These are phyloP conservation scores for Eupeodes corollae DNA, from an alignment of 1,140 invertebrate species.

Conservation along the genomic window DNA sequence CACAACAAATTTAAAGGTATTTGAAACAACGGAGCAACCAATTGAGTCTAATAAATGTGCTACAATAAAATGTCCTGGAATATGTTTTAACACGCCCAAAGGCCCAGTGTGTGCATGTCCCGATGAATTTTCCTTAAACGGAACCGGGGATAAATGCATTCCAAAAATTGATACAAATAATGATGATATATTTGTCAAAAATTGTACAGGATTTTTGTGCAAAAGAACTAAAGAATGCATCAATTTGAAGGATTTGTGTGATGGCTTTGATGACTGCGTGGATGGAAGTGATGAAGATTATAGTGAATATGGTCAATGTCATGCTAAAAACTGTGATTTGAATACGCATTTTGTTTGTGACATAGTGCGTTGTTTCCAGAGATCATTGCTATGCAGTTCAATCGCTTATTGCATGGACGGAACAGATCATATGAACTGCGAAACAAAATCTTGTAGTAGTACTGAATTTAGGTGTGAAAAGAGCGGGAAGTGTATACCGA, in stretches of 20 bases:
- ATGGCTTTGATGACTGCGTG: slow-evolving; percentile 70
- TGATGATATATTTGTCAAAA: slow-evolving; percentile 3
- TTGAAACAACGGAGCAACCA: slow-evolving; percentile 19
- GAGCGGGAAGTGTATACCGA: slow-evolving; percentile 55
- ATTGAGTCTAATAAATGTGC: slow-evolving; percentile 17
- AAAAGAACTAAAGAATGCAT: slow-evolving; percentile 38
- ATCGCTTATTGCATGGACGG: slow-evolving; percentile 53
- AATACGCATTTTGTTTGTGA: slow-evolving; percentile 41
- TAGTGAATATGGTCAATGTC: slow-evolving; percentile 34
- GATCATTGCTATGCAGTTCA: slow-evolving; percentile 55
- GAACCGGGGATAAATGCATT: slow-evolving; percentile 28
- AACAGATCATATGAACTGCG: slow-evolving; percentile 47
- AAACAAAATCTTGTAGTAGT: slow-evolving; percentile 45
- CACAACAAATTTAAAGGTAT: slow-evolving; percentile 21
- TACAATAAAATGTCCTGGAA: slow-evolving; percentile 28
- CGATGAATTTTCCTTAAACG: slow-evolving; percentile 28
- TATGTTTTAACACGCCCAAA: slow-evolving; percentile 30
- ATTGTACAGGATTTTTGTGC: slow-evolving; percentile 25
- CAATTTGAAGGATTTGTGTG: slow-evolving; percentile 51
- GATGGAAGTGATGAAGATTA: slow-evolving; percentile 72
- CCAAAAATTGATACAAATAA: slow-evolving; percentile 13
- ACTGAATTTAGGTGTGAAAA: slow-evolving; percentile 49
- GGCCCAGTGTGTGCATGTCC: slow-evolving; percentile 32
- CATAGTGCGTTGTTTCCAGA: slow-evolving; percentile 48
- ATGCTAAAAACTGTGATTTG: slow-evolving; percentile 19